These are phyloP conservation scores for Hirtodrosophila duncani DNA, from an alignment of 2,888 invertebrate genomes.

Conservation along the genomic window DNA sequence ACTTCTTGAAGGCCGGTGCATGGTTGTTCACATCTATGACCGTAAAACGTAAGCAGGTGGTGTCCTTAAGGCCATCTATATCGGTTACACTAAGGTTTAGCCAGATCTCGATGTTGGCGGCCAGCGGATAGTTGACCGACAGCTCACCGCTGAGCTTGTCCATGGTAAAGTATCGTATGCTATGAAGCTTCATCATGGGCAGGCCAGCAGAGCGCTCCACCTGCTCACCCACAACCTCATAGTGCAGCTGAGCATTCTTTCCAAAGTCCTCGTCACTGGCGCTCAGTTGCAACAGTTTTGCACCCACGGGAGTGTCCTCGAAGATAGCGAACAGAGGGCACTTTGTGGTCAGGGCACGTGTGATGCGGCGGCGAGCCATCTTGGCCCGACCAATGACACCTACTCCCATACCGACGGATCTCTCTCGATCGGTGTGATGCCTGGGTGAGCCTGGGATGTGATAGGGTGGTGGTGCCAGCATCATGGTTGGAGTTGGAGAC, in stretches of 20 bases:
- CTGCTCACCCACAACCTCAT: slow-evolving; percentile 84
- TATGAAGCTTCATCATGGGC: slow-evolving; percentile 45
- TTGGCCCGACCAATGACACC: slow-evolving; percentile 44
- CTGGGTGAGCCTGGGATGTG: slow-evolving; percentile 76
- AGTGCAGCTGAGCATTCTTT: slow-evolving; percentile 85
- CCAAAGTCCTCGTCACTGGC: slow-evolving; percentile 87
- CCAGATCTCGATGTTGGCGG: slow-evolving; percentile 86
- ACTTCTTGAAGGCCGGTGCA: slow-evolving; percentile 88
- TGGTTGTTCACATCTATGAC: slow-evolving; percentile 91
- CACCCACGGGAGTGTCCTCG: slow-evolving; percentile 86
- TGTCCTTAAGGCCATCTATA: slow-evolving; percentile 85
- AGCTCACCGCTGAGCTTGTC: slow-evolving; percentile 88
- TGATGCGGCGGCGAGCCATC: slow-evolving; percentile 48
- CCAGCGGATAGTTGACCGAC: slow-evolving; percentile 84
- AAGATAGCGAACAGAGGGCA: slow-evolving; percentile 84
- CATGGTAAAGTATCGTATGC: slow-evolving; percentile 83
- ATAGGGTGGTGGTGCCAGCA: slow-evolving; percentile 64
- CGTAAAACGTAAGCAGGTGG: slow-evolving; percentile 84
- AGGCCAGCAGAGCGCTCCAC: slow-evolving; percentile 80
- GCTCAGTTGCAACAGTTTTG: slow-evolving; percentile 83
- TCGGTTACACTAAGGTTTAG: slow-evolving; percentile 88
- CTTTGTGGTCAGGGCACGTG: slow-evolving; percentile 47
- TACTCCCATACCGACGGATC: background rate
- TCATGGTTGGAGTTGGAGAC: slow-evolving; percentile 44
- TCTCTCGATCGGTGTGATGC: slow-evolving; percentile 45